A percentile compares a stretch with the other conserved stretches of the same genome.
phyloP scores from a whole-genome alignment of 2,888 invertebrate species.

The Polydesmus complanatus region DNA sequence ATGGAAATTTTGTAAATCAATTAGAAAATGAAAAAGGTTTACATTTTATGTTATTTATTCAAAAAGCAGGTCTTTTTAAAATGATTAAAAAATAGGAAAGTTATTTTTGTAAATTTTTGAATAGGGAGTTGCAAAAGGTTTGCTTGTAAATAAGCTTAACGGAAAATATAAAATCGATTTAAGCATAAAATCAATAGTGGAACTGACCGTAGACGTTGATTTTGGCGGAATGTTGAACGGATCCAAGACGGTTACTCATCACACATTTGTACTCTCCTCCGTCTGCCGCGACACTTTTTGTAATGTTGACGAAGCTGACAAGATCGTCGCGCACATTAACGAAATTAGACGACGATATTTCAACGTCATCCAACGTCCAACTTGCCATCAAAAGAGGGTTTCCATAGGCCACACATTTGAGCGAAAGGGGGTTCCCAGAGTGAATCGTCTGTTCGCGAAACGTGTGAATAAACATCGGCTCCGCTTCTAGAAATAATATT shows the following conservation, averaged over 20 bases:
- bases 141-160: too few relatives aligned
- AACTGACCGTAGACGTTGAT: slow-evolving; percentile 61
- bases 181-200: too few relatives aligned
- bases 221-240: slow-evolving; percentile 63
- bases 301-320: slow-evolving; percentile 74
- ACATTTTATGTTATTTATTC: too few relatives aligned
- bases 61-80: too few relatives aligned
- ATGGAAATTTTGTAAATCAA: too few relatives aligned
- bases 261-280: slow-evolving; percentile 78
- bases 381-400: slow-evolving; percentile 84
- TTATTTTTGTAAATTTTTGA: too few relatives aligned
- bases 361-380: slow-evolving; percentile 67
- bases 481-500: slow-evolving; percentile 61
- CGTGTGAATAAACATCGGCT: slow-evolving; percentile 76
- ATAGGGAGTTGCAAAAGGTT: too few relatives aligned
- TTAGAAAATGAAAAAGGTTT: too few relatives aligned
- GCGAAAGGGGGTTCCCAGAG: slow-evolving; percentile 76
- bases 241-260: slow-evolving; percentile 67
- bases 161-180: too few relatives aligned
- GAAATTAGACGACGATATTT: slow-evolving; percentile 51
- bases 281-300: slow-evolving; percentile 72
- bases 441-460: slow-evolving; percentile 85
- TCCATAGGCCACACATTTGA: slow-evolving; percentile 87
- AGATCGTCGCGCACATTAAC: slow-evolving; percentile 64
- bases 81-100: too few relatives aligned